Percentiles rank a stretch among this genome's conserved stretches.
phyloP scores from a whole-genome alignment of 2,888 invertebrate genomes.

The Parapristionchus giblindavisi region DNA sequence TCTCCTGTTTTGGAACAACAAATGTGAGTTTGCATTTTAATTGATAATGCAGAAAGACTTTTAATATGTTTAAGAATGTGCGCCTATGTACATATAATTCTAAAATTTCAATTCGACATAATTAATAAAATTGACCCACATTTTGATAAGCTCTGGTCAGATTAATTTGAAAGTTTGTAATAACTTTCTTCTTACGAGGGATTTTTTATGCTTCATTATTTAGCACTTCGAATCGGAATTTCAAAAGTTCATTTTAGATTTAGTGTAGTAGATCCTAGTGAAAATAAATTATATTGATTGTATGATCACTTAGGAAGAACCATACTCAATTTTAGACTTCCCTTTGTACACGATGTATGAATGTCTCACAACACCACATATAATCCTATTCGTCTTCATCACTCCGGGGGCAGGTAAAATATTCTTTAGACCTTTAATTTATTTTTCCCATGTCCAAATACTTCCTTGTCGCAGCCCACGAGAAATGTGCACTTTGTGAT shows the following conservation, averaged over 20 bases:
- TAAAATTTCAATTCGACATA: no score
- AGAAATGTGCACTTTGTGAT: background rate
- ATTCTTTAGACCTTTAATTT: no score
- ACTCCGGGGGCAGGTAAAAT: slow-evolving; percentile 35
- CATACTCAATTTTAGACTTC: slow-evolving; percentile 24
- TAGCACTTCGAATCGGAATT: background rate
- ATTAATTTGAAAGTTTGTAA: background rate
- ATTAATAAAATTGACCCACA: no score
- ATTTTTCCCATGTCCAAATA: background rate
- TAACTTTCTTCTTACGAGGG: background rate
- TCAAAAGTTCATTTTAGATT: background rate
- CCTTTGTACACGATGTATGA: slow-evolving; percentile 16
- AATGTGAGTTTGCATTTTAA: background rate
- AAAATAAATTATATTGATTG: no score
- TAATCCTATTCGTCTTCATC: slow-evolving; percentile 31
- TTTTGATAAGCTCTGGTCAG: no score
- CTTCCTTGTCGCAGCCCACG: background rate
- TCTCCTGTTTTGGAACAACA: slow-evolving; percentile 2
- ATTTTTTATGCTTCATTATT: background rate
- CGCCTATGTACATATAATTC: no score
- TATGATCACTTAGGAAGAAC: background rate
- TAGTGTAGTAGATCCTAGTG: no score
- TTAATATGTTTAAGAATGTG: background rate
- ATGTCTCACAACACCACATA: slow-evolving; percentile 22
- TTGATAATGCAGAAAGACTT: background rate